A percentile compares a stretch with the other conserved stretches of the same genome.
Evolutionary conservation across 2,113 vertebrate genomes (phyloP).

Genomic region (Menura novaehollandiae): DNA sequence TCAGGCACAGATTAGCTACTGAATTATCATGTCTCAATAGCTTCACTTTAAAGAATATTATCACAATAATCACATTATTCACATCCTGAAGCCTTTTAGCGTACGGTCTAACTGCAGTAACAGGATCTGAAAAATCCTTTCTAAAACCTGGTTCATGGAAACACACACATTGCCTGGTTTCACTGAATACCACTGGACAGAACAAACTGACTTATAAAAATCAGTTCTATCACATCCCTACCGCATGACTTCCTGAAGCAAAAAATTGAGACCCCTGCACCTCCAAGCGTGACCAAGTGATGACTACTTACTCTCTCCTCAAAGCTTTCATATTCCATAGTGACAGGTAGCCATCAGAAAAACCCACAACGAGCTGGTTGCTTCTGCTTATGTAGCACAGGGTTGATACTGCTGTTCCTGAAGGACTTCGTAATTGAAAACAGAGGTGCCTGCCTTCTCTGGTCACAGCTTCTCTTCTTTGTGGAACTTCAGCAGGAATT

Average conservation of each 20-base stretch:
- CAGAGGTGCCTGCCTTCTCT: constrained; percentile 87
- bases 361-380: constrained; percentile 90
- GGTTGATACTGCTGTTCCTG: constrained; percentile 77
- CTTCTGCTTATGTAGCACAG: constrained; percentile 86
- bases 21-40: neutral
- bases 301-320: constrained; percentile 85
- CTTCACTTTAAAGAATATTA: neutral
- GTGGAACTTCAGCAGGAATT: neutral
- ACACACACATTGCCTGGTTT: neutral
- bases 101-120: neutral
- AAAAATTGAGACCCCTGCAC: neutral
- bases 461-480: constrained; percentile 74
- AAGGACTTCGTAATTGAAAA: constrained; percentile 84
- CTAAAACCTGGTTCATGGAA: neutral
- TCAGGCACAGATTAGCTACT: neutral
- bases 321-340: constrained; percentile 93
- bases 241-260: neutral
- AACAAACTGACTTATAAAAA: fast-evolving
- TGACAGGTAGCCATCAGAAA: constrained; percentile 88
- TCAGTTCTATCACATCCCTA: constrained; percentile 68
- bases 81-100: neutral
- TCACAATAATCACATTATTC: neutral
- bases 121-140: neutral
- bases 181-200: neutral
- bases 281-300: neutral